A percentile compares a stretch with the other conserved stretches of the same genome.
Conservation (phyloP, 2,888 invertebrate genomes). For the Drosophila stalkeri region DNA sequence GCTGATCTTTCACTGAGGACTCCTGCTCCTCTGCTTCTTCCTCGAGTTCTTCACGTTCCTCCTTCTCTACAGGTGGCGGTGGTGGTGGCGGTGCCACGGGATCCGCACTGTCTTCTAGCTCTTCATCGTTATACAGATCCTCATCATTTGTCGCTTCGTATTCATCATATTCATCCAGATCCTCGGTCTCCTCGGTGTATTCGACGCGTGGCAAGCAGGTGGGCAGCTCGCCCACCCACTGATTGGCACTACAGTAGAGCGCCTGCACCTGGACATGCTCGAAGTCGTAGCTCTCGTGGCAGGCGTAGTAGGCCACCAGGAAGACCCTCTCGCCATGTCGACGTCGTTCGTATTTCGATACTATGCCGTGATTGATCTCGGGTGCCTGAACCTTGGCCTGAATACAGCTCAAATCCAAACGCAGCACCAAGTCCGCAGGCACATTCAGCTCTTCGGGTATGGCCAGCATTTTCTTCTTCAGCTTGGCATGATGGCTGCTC, state of each 20-base stretch:
- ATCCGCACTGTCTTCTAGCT: conserved; percentile 25
- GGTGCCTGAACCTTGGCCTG: conserved; percentile 83
- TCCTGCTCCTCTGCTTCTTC: neutral
- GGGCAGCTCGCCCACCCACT: conserved; percentile 87
- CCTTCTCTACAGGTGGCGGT: conserved; percentile 59
- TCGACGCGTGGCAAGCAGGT: conserved; percentile 84
- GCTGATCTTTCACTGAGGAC: conserved; percentile 7
- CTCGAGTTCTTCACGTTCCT: no score
- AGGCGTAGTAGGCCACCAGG: conserved; percentile 87
- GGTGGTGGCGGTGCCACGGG: conserved; percentile 51
- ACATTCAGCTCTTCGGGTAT: conserved; percentile 82
- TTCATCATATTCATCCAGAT: conserved; percentile 57
- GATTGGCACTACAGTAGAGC: conserved; percentile 87
- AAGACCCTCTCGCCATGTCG: conserved; percentile 85
- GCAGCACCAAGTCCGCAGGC: conserved; percentile 71
- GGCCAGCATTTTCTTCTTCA: conserved; percentile 71
- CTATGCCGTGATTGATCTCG: conserved; percentile 82
- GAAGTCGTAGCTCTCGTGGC: conserved; percentile 86
- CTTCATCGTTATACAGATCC: conserved; percentile 26
- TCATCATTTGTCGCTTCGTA: conserved; percentile 58
- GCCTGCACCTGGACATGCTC: conserved; percentile 85
- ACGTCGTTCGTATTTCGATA: conserved; percentile 83
- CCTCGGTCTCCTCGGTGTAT: conserved; percentile 58
- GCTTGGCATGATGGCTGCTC: conserved; percentile 27
- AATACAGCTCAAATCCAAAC: conserved; percentile 84